Evolutionary conservation across 2,888 invertebrate species (phyloP).

Genomic region (Autographa pulchrina): DNA sequence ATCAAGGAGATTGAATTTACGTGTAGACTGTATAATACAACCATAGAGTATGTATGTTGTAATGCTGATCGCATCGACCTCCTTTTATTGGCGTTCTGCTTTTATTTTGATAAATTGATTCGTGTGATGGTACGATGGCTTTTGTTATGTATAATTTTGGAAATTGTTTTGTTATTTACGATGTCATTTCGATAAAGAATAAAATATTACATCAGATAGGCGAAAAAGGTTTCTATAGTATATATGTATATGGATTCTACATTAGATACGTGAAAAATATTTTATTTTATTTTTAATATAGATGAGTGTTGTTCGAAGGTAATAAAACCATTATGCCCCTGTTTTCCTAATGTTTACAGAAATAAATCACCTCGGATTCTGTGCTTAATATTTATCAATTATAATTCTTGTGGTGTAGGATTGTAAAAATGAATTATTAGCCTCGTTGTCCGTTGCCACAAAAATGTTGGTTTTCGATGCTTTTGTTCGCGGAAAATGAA

Average conservation of each 20-base stretch:
- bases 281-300: too few relatives aligned
- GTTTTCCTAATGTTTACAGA: constrained; percentile 1
- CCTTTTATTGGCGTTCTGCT: constrained; percentile 33
- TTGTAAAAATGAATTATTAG: constrained; percentile 2
- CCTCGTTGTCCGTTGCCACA: constrained; percentile 1
- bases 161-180: background rate
- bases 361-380: constrained; percentile 1
- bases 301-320: background rate
- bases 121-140: background rate
- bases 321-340: background rate
- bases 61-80: constrained; percentile 27
- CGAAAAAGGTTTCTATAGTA: background rate
- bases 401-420: background rate
- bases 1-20: constrained; percentile 66
- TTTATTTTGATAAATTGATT: constrained; percentile 21
- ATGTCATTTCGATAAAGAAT: too few relatives aligned
- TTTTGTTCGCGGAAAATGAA: constrained; percentile 4
- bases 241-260: too few relatives aligned
- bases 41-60: constrained; percentile 37
- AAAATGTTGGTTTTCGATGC: constrained; percentile 4
- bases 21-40: constrained; percentile 42
- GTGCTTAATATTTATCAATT: constrained; percentile 1
- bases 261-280: too few relatives aligned
- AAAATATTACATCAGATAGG: too few relatives aligned
- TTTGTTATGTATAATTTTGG: background rate